A percentile compares a stretch with the other conserved stretches of the same genome.
Evolutionary conservation across 1,140 invertebrate species (phyloP).

Genomic region (Aphelenchoides fujianensis): DNA sequence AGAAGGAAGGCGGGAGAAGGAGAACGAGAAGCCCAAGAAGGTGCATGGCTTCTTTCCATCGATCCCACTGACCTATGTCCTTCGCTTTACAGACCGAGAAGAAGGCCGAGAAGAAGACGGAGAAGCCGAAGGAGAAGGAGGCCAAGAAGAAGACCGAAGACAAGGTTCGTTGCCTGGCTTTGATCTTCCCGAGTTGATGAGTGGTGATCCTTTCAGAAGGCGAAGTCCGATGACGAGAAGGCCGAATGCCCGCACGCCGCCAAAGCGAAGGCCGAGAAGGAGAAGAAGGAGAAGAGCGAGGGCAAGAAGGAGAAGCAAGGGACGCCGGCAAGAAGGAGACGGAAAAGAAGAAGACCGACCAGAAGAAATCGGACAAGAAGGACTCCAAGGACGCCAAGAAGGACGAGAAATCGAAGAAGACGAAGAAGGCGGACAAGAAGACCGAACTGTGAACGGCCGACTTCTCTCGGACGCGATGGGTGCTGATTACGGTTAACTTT

Average conservation of each 20-base stretch:
- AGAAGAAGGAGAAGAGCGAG: slow-evolving; percentile 31
- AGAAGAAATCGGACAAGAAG: slow-evolving; percentile 1
- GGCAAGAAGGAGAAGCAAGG: slow-evolving; percentile 31
- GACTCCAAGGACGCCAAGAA: slow-evolving; percentile 26
- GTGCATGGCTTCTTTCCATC: no score
- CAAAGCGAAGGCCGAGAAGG: slow-evolving; percentile 19
- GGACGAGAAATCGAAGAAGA: slow-evolving; percentile 30
- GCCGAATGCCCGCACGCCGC: slow-evolving; percentile 23
- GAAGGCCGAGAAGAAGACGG: slow-evolving; percentile 11
- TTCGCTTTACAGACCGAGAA: slow-evolving; percentile 20
- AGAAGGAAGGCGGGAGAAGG: slow-evolving; percentile 22
- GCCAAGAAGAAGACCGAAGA: slow-evolving; percentile 26
- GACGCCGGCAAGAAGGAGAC: slow-evolving; percentile 24
- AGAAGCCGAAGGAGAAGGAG: slow-evolving; percentile 29
- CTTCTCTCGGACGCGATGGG: background rate
- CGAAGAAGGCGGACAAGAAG: slow-evolving; percentile 13
- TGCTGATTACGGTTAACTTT: slow-evolving; percentile 3
- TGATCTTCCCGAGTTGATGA: background rate
- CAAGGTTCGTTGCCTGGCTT: slow-evolving; percentile 20
- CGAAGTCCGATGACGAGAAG: slow-evolving; percentile 33
- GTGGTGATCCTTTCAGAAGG: slow-evolving; percentile 8
- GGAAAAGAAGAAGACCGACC: slow-evolving; percentile 24
- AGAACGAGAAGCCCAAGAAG: slow-evolving; percentile 23
- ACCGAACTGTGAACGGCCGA: slow-evolving; percentile 6
- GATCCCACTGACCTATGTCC: no score